These are phyloP conservation scores for Halcyon leucocephala DNA, from an alignment of 2,797 vertebrate species.

Conservation along the genomic window DNA sequence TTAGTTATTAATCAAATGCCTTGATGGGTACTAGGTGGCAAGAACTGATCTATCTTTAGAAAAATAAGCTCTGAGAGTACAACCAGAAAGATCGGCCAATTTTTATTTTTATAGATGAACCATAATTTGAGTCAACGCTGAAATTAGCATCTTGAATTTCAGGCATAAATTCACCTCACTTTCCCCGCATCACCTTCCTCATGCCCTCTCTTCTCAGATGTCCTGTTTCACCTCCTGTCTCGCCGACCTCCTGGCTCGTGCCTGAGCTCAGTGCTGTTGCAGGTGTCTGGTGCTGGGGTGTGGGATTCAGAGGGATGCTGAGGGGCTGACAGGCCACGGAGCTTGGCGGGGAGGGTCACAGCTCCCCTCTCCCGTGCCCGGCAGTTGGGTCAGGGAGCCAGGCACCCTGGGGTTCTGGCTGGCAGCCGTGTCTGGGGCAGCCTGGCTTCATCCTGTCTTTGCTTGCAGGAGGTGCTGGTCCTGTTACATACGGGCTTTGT, in stretches of 20 bases:
- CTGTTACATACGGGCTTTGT: not conserved
- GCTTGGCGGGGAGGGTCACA: not conserved
- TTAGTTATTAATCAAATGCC: not conserved
- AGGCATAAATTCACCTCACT: not conserved
- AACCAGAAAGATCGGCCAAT: not conserved
- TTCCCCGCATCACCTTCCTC: not conserved
- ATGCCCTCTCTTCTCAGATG: not conserved
- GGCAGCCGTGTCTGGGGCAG: not conserved
- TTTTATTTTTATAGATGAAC: not conserved
- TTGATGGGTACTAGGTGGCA: not conserved
- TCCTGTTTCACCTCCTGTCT: not conserved
- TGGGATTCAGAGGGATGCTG: not conserved
- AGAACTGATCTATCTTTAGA: not conserved
- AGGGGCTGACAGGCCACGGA: not conserved
- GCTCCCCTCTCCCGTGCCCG: not conserved
- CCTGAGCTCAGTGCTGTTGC: not conserved
- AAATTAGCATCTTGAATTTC: not conserved
- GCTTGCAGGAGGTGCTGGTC: not conserved
- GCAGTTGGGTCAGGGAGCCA: not conserved
- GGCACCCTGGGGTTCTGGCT: not conserved
- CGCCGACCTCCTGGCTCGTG: fast-evolving
- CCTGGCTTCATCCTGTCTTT: not conserved
- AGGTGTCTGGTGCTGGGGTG: fast-evolving
- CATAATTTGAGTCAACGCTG: not conserved
- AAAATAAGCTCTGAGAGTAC: not conserved